phyloP scores from a whole-genome alignment of 2,797 vertebrate species.

The Antrozous pallidus region DNA sequence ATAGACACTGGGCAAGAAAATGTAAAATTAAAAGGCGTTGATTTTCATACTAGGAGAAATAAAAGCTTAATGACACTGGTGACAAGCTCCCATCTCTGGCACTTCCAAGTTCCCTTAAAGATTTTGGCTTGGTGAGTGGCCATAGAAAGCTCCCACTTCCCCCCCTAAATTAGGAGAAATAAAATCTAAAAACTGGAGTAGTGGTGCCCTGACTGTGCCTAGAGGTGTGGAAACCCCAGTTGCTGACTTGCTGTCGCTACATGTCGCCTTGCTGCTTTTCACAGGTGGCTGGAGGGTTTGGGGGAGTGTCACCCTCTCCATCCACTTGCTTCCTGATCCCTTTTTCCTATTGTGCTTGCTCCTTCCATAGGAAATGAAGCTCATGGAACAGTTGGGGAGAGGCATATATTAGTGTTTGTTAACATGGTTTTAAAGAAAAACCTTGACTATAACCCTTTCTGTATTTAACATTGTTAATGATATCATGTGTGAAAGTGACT shows the following conservation, averaged over 20 bases:
- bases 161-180: background rate
- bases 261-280: background rate
- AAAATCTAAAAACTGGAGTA: background rate
- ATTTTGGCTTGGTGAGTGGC: background rate
- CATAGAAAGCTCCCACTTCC: background rate
- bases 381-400: background rate
- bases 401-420: background rate
- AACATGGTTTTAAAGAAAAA: background rate
- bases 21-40: background rate
- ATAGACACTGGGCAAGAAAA: background rate
- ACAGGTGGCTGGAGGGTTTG: background rate
- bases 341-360: background rate
- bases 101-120: background rate
- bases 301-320: background rate
- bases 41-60: background rate
- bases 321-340: background rate
- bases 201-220: background rate
- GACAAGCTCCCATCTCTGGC: background rate
- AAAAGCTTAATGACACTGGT: background rate
- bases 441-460: background rate
- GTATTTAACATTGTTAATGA: background rate
- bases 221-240: background rate
- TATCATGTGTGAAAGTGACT: background rate
- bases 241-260: fast-evolving
- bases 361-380: background rate